Conservation (phyloP, 2,113 vertebrate species). For the Cathartes aura region DNA sequence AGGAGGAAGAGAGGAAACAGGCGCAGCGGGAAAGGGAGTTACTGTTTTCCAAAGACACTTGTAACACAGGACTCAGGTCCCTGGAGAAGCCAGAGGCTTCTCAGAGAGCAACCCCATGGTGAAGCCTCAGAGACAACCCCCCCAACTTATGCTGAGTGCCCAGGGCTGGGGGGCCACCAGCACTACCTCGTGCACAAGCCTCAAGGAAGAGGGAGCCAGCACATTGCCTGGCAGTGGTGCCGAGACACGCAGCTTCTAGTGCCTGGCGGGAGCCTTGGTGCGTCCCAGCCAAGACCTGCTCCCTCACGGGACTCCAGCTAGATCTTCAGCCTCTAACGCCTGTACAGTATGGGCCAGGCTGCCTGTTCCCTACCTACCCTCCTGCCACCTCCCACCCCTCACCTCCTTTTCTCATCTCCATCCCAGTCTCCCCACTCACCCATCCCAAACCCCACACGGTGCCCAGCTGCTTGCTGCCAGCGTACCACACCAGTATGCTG, state of each 20-base stretch:
- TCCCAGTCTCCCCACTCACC: neutral
- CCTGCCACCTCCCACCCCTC: neutral
- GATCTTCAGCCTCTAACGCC: neutral
- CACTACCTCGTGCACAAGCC: neutral
- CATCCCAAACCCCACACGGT: accelerated
- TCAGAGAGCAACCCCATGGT: neutral
- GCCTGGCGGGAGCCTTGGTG: neutral
- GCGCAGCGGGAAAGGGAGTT: neutral
- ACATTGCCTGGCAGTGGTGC: accelerated
- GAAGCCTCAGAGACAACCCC: neutral
- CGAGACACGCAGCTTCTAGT: accelerated
- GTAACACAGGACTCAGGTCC: accelerated
- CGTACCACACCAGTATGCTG: accelerated
- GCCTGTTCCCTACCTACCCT: neutral
- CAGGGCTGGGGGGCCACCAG: neutral
- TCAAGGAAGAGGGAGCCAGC: neutral
- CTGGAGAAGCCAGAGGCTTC: neutral
- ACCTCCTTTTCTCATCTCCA: neutral
- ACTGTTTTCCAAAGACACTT: neutral
- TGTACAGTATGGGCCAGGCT: accelerated
- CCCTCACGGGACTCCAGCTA: neutral
- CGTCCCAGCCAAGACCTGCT: neutral
- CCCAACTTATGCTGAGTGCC: accelerated
- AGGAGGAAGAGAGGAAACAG: neutral
- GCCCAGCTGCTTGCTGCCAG: neutral